These are phyloP conservation scores for Microplitis manilae DNA, from an alignment of 2,888 invertebrate species.

Conservation along the genomic window DNA sequence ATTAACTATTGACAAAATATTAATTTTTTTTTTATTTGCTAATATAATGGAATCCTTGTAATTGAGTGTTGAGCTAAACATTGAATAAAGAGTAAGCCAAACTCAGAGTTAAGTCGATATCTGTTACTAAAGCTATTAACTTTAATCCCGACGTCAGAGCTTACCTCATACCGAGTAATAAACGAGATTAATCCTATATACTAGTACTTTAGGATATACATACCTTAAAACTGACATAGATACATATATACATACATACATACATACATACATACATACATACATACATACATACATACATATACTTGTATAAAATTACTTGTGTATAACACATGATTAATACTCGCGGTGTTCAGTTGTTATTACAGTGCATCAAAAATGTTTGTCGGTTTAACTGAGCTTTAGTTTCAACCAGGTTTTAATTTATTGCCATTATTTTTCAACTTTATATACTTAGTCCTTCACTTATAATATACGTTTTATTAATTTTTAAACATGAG, in stretches of 20 bases:
- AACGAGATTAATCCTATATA: conserved; percentile 45
- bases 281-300: conserved; percentile 5
- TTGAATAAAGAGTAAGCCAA: not conserved
- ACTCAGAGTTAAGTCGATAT: conserved; percentile 21
- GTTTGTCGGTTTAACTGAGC: conserved; percentile 6
- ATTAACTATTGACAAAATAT: not conserved
- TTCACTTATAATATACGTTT: no score
- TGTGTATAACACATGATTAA: conserved; percentile 20
- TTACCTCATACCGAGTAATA: conserved; percentile 39
- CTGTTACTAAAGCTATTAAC: conserved; percentile 38
- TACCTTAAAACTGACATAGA: conserved; percentile 30
- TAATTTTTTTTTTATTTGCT: conserved; percentile 4
- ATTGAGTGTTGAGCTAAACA: conserved; percentile 4
- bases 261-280: conserved; percentile 8
- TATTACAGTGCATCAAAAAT: conserved; percentile 40
- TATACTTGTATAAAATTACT: conserved; percentile 11
- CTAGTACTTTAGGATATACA: conserved; percentile 22
- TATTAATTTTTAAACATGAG: no score
- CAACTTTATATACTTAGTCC: no score
- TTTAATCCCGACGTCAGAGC: conserved; percentile 43
- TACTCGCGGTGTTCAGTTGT: conserved; percentile 41
- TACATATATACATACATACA: conserved; percentile 6
- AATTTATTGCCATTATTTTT: no score
- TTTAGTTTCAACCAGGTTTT: no score
- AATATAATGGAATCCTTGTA: not conserved